These are phyloP conservation scores for Bujurquina vittata DNA, from an alignment of 2,113 vertebrate species.

Conservation along the genomic window DNA sequence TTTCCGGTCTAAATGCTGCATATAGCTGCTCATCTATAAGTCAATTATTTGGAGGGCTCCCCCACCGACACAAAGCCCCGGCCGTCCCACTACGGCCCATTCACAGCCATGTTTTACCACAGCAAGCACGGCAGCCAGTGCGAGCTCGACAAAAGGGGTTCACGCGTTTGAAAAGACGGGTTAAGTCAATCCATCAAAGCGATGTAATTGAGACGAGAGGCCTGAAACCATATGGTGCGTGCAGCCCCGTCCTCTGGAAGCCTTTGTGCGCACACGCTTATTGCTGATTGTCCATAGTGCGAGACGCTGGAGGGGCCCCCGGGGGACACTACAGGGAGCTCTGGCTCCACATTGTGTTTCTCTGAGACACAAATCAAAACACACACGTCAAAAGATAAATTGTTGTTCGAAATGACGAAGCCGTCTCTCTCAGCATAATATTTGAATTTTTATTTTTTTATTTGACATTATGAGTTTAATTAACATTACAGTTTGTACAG, in stretches of 20 bases:
- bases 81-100: conserved; percentile 73
- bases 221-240: conserved; percentile 87
- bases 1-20: neutral
- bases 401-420: neutral
- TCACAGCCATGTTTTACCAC: conserved; percentile 85
- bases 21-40: neutral
- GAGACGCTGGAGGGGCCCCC: neutral
- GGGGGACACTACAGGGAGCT: neutral
- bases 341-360: neutral
- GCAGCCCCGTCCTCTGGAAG: neutral
- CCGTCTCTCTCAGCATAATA: neutral
- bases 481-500: conserved; percentile 69
- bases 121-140: neutral
- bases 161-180: conserved; percentile 84
- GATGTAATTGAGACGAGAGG: conserved; percentile 93
- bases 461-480: conserved; percentile 50
- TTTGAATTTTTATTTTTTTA: conserved; percentile 7
- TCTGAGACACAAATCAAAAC: too few relatives aligned
- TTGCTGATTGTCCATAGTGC: neutral
- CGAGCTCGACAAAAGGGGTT: conserved; percentile 73
- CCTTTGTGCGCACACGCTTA: conserved; percentile 74
- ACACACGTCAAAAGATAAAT: neutral
- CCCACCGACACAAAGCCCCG: conserved; percentile 31
- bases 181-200: conserved; percentile 96
- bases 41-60: neutral